Evolutionary conservation across 2,113 vertebrate genomes (phyloP), one percentile per base, ranked within the genome.

Genomic region (Cromileptes altivelis): DNA sequence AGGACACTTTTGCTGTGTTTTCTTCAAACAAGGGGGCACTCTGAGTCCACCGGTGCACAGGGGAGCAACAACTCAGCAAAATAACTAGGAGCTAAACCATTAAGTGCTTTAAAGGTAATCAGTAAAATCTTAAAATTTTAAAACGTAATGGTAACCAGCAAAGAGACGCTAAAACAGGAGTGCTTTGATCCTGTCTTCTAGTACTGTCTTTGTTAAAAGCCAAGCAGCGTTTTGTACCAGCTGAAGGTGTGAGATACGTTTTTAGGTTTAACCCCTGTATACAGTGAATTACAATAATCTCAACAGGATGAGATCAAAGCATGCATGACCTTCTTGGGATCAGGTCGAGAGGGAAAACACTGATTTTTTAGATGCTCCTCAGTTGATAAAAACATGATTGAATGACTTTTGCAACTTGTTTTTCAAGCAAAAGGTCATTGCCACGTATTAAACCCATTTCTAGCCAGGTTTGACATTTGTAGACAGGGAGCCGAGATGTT

Each of bases 401-500:
- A 37, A 57, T 15, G 8, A 65, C 61, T 57, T 65, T 2, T 56
- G 19, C 14, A 10, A 63, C 58, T 65, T 19, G 37, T 72, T 64
- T 57, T 64, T 57, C 52, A 37, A 65, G 8, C n/a, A 30, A 67
- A 74, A 67, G 70, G 70, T 81, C 78, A 49, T 60, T 25, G 37
- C 45, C 69, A 73, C 25, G 37, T 50, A 10, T 65, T 37, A 19
- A 70, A 49, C 12, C 10, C 0, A 7, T 65, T 64, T 49, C 27
- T 65, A 21, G 52, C 61, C 25, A 58, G 17, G 70, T 27, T 30
- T 81, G 70, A 21, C 70, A 58, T 73, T 73, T 58, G 60, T 30
- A 49, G 18, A 71, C 49, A 3, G n/a, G 6, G 58, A 47, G 49
- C 23, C 0, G 2, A 17, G 49, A 73, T 14, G 15, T 25, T 73